phyloP scores from a whole-genome alignment of 2,797 vertebrate species.

The Zonotrichia albicollis region DNA sequence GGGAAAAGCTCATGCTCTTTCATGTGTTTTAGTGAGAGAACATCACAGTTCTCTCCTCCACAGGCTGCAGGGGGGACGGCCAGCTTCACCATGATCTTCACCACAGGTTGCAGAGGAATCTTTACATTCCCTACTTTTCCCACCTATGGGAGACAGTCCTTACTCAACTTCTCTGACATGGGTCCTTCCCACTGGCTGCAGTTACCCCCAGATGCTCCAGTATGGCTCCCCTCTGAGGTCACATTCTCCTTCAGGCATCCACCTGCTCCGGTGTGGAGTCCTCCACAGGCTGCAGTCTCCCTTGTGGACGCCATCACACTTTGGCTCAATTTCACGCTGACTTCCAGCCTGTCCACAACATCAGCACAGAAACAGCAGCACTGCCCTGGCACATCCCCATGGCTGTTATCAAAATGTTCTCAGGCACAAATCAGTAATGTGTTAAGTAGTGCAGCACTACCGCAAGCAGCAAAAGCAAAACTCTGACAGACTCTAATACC shows the following conservation, averaged over 20 bases:
- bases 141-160: not conserved
- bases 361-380: too few relatives aligned
- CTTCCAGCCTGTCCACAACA: too few relatives aligned
- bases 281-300: not conserved
- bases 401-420: too few relatives aligned
- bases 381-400: too few relatives aligned
- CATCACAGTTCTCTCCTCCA: not conserved
- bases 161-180: accelerated
- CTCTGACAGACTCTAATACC: too few relatives aligned
- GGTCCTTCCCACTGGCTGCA: not conserved
- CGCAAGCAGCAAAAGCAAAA: too few relatives aligned
- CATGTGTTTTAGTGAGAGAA: not conserved
- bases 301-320: not conserved
- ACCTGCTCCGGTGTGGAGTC: not conserved
- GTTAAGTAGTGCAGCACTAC: too few relatives aligned
- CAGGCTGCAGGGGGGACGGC: accelerated
- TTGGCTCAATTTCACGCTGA: too few relatives aligned
- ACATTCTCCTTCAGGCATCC: not conserved
- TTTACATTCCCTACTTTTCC: not conserved
- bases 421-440: too few relatives aligned
- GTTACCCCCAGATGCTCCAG: not conserved
- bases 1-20: not conserved
- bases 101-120: not conserved
- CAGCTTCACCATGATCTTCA: not conserved
- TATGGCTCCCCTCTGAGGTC: not conserved